These are phyloP conservation scores for Phalloptychus januarius DNA, from an alignment of 2,797 vertebrate genomes.

Conservation along the genomic window DNA sequence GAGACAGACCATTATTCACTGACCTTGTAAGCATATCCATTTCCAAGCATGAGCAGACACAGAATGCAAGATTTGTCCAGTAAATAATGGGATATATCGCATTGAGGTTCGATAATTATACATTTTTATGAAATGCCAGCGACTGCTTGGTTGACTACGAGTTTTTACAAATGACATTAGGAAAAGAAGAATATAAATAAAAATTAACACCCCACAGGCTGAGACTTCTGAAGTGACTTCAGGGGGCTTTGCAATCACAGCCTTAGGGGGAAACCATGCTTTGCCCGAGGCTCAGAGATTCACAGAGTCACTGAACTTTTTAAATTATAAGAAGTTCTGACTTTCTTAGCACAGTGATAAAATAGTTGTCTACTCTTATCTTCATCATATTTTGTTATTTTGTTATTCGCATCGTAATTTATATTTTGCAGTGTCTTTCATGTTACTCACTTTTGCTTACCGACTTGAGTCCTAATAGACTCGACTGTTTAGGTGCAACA, in stretches of 20 bases:
- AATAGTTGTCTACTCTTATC: neutral
- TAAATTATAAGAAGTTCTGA: slow-evolving; percentile 17
- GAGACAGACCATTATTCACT: slow-evolving; percentile 5
- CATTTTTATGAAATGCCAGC: neutral
- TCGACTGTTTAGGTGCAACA: neutral
- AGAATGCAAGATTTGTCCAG: neutral
- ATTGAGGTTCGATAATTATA: neutral
- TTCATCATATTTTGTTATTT: slow-evolving; percentile 5
- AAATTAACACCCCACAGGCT: slow-evolving; percentile 18
- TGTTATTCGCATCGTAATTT: neutral
- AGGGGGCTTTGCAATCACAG: slow-evolving; percentile 35
- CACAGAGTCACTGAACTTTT: slow-evolving; percentile 28
- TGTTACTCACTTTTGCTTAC: neutral
- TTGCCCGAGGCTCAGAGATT: slow-evolving; percentile 40
- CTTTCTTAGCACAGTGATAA: slow-evolving; percentile 18
- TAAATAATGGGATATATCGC: neutral
- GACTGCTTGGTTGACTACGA: slow-evolving; percentile 15
- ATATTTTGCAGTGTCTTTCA: neutral
- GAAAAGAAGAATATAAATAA: slow-evolving; percentile 4
- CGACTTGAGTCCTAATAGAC: neutral
- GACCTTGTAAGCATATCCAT: slow-evolving; percentile 4
- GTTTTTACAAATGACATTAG: slow-evolving; percentile 6
- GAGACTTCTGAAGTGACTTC: slow-evolving; percentile 41
- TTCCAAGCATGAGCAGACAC: neutral
- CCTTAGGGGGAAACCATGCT: slow-evolving; percentile 34